A percentile compares a stretch with the other conserved stretches of the same genome.
Conservation (phyloP, 2,888 invertebrate genomes). For the Amphipyra berbera region DNA sequence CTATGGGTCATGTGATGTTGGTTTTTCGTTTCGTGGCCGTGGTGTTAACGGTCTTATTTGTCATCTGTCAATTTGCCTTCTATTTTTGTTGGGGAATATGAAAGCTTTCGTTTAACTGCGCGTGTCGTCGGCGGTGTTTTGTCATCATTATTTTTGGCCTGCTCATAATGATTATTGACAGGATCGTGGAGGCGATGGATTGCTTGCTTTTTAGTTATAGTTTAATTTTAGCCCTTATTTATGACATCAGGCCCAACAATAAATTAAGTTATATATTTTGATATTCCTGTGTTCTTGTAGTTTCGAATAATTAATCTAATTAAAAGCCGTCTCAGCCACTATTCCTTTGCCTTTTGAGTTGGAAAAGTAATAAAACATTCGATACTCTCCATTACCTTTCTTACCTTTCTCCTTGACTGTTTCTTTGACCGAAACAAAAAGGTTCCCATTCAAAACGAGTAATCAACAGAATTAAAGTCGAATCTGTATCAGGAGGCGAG, state of each 20-base stretch:
- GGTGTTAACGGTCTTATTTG: constrained; percentile 88
- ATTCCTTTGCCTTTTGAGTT: constrained; percentile 1
- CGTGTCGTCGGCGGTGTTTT: constrained; percentile 81
- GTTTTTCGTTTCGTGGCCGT: constrained; percentile 75
- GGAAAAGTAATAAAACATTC: constrained; percentile 8
- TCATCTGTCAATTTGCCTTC: constrained; percentile 89
- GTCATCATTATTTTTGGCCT: constrained; percentile 86
- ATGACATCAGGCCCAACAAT: constrained; percentile 16
- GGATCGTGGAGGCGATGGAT: constrained; percentile 65
- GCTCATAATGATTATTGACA: constrained; percentile 86
- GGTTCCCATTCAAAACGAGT: constrained; percentile 57
- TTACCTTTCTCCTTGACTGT: constrained; percentile 45
- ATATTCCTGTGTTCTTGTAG: constrained; percentile 1
- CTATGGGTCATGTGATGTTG: constrained; percentile 66
- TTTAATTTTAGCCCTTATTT: constrained; percentile 40
- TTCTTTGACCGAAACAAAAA: constrained; percentile 54
- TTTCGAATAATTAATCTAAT: background rate
- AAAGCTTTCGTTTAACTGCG: constrained; percentile 83
- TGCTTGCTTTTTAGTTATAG: constrained; percentile 52
- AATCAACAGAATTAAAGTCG: constrained; percentile 69
- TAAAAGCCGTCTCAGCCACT: background rate
- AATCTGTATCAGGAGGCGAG: constrained; percentile 63
- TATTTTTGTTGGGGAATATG: constrained; percentile 86
- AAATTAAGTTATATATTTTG: constrained; percentile 16
- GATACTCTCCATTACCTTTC: constrained; percentile 40